Percentiles rank a stretch among this genome's conserved stretches.
Conservation (phyloP, 2,113 vertebrate species). For the Felis chaus region DNA sequence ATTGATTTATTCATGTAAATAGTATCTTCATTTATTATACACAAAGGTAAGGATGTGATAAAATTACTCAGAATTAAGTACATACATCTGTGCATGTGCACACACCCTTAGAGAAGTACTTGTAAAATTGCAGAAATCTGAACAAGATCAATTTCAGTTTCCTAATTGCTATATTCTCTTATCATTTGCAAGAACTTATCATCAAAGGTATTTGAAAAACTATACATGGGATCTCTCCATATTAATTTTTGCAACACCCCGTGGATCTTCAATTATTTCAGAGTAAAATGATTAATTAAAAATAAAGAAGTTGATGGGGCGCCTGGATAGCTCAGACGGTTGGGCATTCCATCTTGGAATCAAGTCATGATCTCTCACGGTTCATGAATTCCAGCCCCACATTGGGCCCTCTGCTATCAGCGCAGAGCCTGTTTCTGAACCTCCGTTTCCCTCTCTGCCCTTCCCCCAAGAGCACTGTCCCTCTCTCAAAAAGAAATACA, state of each 20-base stretch:
- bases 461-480: not conserved
- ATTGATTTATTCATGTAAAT: not conserved
- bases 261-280: not conserved
- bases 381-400: not conserved
- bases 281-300: not conserved
- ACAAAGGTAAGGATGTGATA: not conserved
- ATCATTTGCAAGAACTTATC: not conserved
- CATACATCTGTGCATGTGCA: not conserved
- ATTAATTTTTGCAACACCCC: not conserved
- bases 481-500: not conserved
- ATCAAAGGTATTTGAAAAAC: not conserved
- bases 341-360: not conserved
- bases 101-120: not conserved
- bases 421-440: not conserved
- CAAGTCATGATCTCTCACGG: not conserved
- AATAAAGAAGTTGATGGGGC: not conserved
- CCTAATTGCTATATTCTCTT: not conserved
- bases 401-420: not conserved
- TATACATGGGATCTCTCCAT: not conserved
- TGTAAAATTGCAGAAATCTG: not conserved
- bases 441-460: no score
- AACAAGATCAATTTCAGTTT: not conserved
- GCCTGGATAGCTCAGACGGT: not conserved
- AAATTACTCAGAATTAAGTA: not conserved
- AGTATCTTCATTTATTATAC: not conserved